Conservation (phyloP, 2,888 invertebrate species). For the Brachypalpus laphriformis region DNA sequence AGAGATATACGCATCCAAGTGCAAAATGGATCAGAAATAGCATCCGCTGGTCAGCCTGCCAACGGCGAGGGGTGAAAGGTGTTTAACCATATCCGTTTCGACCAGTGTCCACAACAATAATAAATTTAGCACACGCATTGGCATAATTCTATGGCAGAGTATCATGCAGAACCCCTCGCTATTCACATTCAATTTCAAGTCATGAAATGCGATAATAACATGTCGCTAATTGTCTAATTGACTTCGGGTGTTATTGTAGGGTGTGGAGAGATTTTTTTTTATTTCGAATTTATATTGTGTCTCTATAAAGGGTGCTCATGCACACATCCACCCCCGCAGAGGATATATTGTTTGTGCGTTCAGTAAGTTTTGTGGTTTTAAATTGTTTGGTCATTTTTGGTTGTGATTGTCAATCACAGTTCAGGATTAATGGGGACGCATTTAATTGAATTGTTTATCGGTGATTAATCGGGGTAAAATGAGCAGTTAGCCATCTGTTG, state of each 20-base stretch:
- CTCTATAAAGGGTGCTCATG: constrained; percentile 17
- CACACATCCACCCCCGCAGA: constrained; percentile 58
- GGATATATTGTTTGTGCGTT: background rate
- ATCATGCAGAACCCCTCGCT: constrained; percentile 38
- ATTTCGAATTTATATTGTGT: background rate
- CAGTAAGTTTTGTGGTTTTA: constrained; percentile 56
- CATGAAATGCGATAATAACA: constrained; percentile 73
- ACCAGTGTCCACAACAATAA: constrained; percentile 54
- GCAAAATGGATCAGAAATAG: constrained; percentile 43
- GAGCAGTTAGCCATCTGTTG: constrained; percentile 54
- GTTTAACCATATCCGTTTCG: constrained; percentile 40
- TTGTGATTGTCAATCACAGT: constrained; percentile 70
- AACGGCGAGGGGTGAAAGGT: constrained; percentile 56
- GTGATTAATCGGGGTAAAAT: constrained; percentile 50
- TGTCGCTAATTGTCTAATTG: constrained; percentile 73
- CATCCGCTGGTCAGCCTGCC: background rate
- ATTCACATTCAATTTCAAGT: constrained; percentile 36
- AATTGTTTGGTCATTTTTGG: constrained; percentile 65
- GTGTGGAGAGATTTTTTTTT: background rate
- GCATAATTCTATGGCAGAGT: constrained; percentile 6
- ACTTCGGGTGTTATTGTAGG: constrained; percentile 37
- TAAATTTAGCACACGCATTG: constrained; percentile 49
- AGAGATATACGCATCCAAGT: constrained; percentile 50
- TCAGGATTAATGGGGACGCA: constrained; percentile 59
- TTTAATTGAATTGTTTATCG: constrained; percentile 73